Base-by-base conservation (phyloP, 1,140 invertebrate genomes). In the Pentalonia nigronervosa region DNA sequence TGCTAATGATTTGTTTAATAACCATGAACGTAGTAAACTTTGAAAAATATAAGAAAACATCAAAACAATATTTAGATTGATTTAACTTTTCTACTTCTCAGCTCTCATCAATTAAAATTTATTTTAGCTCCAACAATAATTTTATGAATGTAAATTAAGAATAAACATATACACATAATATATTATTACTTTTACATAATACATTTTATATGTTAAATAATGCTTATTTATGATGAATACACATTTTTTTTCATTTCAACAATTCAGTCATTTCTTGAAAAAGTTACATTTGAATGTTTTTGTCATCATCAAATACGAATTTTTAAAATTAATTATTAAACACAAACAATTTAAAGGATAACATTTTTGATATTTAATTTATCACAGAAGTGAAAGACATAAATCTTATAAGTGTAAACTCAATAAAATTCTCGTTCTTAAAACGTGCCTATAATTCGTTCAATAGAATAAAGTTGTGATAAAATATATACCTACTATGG, bases 1-100 rank as follows among this genome's bases (percentile, higher is more conserved):
- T n/a, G n/a, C n/a, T 45, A 48, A 25, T 87, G 86, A 87, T 87
- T 87, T 23, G 20, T 50, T 34, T 53, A 53, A 50, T 53, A 36
- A 53, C 17, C 9, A 53, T 34, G 20, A 34, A 50, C 7, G 9
- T 89, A 4, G 21, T 53, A 4, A 8, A 11, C 21, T 84, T 87
- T 87, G 14, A 9, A 87, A 87, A 48, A 48, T 87, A 47, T 87
- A 87, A 30, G 45, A 87, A 87, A 36, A 87, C 25, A 45, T 87
- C 45, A 87, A 87, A 87, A 48, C 30, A 47, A 20, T 47, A 1
- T 87, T 45, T 41, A 1, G 4, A 84, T 84, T 4, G 60, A 76
- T n/a, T 30, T 34, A 34, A 20, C 11, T 76, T 76, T 84, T 41
- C 36, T 25, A 45, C 23, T 84, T 84, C 41, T 84, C 23, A 4